Evolutionary conservation across 2,113 vertebrate species (phyloP).

Genomic region (Cisticola juncidis): DNA sequence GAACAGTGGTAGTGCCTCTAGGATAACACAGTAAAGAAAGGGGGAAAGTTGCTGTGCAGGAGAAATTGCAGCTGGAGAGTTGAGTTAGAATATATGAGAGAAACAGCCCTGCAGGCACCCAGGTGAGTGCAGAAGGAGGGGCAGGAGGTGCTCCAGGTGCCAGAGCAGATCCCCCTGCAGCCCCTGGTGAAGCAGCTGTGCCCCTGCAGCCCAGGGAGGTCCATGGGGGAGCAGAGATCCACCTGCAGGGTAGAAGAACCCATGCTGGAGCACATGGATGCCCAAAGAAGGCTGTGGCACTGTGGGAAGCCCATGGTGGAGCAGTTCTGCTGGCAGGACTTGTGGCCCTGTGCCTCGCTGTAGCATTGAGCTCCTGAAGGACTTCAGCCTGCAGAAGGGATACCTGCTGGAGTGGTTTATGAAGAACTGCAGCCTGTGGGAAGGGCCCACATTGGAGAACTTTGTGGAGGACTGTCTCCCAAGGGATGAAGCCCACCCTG

Average conservation of each 20-base stretch:
- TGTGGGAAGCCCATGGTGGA: neutral
- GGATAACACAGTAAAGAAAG: neutral
- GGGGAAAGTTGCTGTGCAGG: neutral
- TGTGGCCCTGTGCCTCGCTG: neutral
- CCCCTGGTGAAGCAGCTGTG: neutral
- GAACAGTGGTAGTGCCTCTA: fast-evolving
- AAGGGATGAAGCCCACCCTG: neutral
- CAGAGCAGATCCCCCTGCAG: neutral
- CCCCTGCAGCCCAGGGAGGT: neutral
- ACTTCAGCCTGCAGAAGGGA: neutral
- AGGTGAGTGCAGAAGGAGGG: neutral
- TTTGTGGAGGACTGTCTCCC: neutral
- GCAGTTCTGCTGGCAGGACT: neutral
- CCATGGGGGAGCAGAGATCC: neutral
- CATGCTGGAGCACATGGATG: neutral
- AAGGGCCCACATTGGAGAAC: neutral
- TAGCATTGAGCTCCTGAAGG: neutral
- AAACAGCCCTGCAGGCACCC: neutral
- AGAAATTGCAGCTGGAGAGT: neutral
- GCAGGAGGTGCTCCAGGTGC: neutral
- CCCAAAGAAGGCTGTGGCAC: fast-evolving
- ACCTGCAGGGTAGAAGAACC: neutral
- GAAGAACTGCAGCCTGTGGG: neutral
- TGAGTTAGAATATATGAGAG: neutral
- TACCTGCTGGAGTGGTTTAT: fast-evolving